Evolutionary conservation across 2,797 vertebrate genomes (phyloP).

Genomic region (Xenopus petersii): DNA sequence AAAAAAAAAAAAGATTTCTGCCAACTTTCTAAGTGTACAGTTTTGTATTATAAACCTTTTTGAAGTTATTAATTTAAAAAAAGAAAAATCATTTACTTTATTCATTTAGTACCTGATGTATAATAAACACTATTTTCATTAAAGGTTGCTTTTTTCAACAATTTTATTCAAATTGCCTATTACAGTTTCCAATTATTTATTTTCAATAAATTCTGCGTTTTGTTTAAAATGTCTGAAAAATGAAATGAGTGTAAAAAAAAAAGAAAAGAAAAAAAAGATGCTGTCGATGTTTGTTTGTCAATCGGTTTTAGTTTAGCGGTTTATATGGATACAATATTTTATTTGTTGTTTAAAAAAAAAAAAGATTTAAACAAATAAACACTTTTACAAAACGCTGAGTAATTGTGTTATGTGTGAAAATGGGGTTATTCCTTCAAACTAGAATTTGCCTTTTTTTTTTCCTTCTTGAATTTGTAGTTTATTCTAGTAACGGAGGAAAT

Average conservation of each 20-base stretch:
- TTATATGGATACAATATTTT: conserved; percentile 74
- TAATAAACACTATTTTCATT: conserved; percentile 93
- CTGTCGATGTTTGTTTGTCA: conserved; percentile 77
- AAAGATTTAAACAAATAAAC: conserved; percentile 73
- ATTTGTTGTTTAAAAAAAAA: conserved; percentile 70
- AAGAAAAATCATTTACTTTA: conserved; percentile 91
- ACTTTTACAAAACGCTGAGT: conserved; percentile 64
- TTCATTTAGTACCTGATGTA: conserved; percentile 95
- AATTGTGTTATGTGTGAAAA: conserved; percentile 38
- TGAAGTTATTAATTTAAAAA: conserved; percentile 95
- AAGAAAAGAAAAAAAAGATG: conserved; percentile 55
- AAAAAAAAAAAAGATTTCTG: conserved; percentile 74
- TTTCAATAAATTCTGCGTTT: conserved; percentile 96
- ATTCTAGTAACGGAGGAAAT: too few relatives aligned
- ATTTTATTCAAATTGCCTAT: conserved; percentile 95
- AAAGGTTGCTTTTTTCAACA: conserved; percentile 92
- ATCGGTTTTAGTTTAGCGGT: conserved; percentile 70
- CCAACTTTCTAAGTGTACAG: conserved; percentile 92
- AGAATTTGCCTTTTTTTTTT: too few relatives aligned
- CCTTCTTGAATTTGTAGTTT: too few relatives aligned
- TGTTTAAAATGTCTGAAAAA: conserved; percentile 69
- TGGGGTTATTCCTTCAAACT: too few relatives aligned
- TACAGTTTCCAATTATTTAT: conserved; percentile 95
- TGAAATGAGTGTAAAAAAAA: conserved; percentile 77
- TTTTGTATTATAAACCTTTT: conserved; percentile 95